Base-by-base conservation (phyloP, 2,888 invertebrate genomes). In the Endotricha flammealis region DNA sequence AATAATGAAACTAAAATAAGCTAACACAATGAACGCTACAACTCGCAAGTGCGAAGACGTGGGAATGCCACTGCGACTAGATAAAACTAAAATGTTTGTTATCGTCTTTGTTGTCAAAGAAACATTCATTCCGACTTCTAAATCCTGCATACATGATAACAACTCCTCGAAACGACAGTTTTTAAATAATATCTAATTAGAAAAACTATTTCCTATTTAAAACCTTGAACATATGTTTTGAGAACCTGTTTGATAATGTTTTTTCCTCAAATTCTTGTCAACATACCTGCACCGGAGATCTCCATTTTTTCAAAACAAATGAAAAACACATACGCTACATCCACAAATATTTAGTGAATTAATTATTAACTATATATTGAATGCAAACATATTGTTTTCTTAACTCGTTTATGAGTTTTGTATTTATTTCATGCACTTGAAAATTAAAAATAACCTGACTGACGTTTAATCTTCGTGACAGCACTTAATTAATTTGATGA, bases 251-350 rank as follows among this genome's bases (percentile, higher is more conserved):
- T 25, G 16, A 9, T 10, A 6, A 17, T 12, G 10, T 6, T 14
- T 28, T 11, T 23, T n/a, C n/a, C n/a, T 8, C 1, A 32, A 30
- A 35, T 34, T 17, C 22, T 42, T 46, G 37, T 45, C 42, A 47
- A 54, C 66, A 52, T 72, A 82, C 82, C 83, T 53, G 76, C 44
- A 42, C 81, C 81, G 54, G 83, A 69, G 48, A 77, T 57, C 57
- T 82, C 83, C 83, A 83, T 82, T 58, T 50, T 67, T 64, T 36
- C 25, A 38, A 42, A 44, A 36, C 38, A 38, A 42, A 44, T 39
- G 47, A 38, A 23, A 4, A 27, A 6, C 27, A 29, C n/a, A 4
- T 25, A 10, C n/a, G 30, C 25, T 30, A 30, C 29, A 32, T 28
- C 20, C 2, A 27, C 10, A 29, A 12, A 11, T 1, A 25, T 12